These are phyloP conservation scores for Thymelicus acteon DNA, from an alignment of 2,888 invertebrate species.

Conservation along the genomic window DNA sequence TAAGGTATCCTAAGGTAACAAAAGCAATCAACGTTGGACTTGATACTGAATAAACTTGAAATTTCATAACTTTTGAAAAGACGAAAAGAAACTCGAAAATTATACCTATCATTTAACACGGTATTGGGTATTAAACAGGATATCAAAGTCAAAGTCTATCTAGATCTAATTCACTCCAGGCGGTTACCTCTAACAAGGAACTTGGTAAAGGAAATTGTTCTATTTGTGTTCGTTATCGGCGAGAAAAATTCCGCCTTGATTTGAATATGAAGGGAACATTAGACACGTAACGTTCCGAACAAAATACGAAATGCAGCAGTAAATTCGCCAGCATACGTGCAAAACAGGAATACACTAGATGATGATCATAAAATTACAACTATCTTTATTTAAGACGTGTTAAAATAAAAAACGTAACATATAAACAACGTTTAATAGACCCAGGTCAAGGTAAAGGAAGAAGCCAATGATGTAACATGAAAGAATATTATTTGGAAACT, in stretches of 20 bases:
- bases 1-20: too few relatives aligned
- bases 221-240: constrained; percentile 37
- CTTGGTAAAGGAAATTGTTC: constrained; percentile 36
- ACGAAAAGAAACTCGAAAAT: too few relatives aligned
- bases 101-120: neutral
- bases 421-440: constrained; percentile 16
- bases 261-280: constrained; percentile 36
- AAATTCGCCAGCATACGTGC: constrained; percentile 1
- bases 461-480: constrained; percentile 33
- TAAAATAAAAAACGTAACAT: constrained; percentile 8
- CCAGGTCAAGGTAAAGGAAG: neutral
- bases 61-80: too few relatives aligned
- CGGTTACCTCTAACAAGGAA: constrained; percentile 32
- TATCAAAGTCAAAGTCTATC: constrained; percentile 18
- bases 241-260: constrained; percentile 38
- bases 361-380: constrained; percentile 7
- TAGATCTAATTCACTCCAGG: constrained; percentile 30
- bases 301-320: constrained; percentile 26
- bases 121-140: constrained; percentile 1
- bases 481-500: constrained; percentile 19
- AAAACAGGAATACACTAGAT: neutral
- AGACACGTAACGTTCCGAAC: constrained; percentile 24
- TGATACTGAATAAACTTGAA: too few relatives aligned
- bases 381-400: neutral
- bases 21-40: too few relatives aligned